These are phyloP conservation scores for Philopotamus ludificatus DNA, from an alignment of 1,140 invertebrate genomes.

Conservation along the genomic window DNA sequence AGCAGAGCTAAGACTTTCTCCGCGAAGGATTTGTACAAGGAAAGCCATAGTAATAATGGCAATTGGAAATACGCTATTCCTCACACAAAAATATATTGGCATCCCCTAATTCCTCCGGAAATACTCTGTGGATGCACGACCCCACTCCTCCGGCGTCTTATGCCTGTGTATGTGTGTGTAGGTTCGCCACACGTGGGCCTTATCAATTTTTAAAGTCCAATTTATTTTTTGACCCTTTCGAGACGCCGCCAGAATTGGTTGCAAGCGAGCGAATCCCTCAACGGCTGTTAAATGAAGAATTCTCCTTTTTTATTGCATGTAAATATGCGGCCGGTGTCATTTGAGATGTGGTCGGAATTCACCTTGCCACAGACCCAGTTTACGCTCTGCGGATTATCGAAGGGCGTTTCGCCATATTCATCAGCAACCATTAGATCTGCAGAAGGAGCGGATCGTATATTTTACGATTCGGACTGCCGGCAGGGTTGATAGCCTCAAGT, in stretches of 20 bases:
- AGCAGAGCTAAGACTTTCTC: constrained; percentile 37
- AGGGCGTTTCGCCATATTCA: background rate
- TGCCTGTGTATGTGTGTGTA: too few species aligned
- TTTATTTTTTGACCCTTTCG: too few species aligned
- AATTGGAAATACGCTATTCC: constrained; percentile 26
- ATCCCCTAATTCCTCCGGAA: background rate
- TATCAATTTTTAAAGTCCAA: too few species aligned
- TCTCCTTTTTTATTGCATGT: too few species aligned
- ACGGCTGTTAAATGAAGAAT: background rate
- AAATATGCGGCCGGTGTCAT: too few species aligned
- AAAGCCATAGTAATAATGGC: constrained; percentile 36
- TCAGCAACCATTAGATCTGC: background rate
- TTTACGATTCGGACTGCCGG: constrained; percentile 10
- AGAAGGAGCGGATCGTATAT: constrained; percentile 16
- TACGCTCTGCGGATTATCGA: background rate
- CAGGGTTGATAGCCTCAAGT: constrained; percentile 20
- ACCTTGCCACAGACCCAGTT: background rate
- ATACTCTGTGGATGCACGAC: background rate
- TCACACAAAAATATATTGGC: constrained; percentile 17
- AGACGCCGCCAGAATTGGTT: too few species aligned
- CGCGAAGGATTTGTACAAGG: constrained; percentile 36
- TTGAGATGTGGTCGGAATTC: background rate
- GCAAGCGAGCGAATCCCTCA: too few species aligned
- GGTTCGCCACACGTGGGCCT: too few species aligned
- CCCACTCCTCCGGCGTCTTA: too few species aligned